Base-by-base conservation (phyloP, 2,888 invertebrate genomes). In the Nymphalis polychloros region DNA sequence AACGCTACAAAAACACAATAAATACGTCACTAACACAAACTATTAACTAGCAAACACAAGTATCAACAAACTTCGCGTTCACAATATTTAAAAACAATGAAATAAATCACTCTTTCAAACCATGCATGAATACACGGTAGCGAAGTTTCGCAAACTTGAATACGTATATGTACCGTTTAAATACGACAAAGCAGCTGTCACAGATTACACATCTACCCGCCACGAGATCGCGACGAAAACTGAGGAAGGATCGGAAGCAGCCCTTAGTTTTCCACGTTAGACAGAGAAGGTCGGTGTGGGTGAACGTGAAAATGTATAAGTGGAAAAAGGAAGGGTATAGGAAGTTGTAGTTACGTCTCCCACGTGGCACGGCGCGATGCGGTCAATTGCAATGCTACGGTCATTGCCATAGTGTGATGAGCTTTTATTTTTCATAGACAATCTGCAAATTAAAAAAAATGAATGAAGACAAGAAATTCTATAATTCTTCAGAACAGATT, bases 361-460 rank as follows among this genome's bases (percentile, higher is more conserved):
- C 90, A 89, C 89, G 90, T 90, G 89, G 86, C 79, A 79, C 85
- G 89, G 86, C 79, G 79, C 85, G 85, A 84, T 89, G 90, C 90
- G 90, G 91, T 90, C 87, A 87, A 78, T 87, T 89, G 89, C 90
- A 89, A 85, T 82, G 84, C 85, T 86, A 86, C 90, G 91, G 91
- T 90, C 90, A 90, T 89, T 91, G 90, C 89, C 89, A 87, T 85
- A 84, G 80, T 83, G 82, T 57, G 53, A 86, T 86, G 80, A 83
- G 79, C 84, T 82, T 81, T 77, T 75, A 73, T 74, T 74, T 72
- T 72, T 75, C 53, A 70, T 63, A 71, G 62, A 52, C 20, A 52
- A 41, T 13, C 27, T 55, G 27, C 13, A 41, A 50, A 67, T 67
- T 31, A 55, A 57, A 57, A 41, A 41, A 27, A 41, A 47, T 20